These are phyloP conservation scores for Microchrysa polita DNA, from an alignment of 2,888 invertebrate genomes.

Conservation along the genomic window DNA sequence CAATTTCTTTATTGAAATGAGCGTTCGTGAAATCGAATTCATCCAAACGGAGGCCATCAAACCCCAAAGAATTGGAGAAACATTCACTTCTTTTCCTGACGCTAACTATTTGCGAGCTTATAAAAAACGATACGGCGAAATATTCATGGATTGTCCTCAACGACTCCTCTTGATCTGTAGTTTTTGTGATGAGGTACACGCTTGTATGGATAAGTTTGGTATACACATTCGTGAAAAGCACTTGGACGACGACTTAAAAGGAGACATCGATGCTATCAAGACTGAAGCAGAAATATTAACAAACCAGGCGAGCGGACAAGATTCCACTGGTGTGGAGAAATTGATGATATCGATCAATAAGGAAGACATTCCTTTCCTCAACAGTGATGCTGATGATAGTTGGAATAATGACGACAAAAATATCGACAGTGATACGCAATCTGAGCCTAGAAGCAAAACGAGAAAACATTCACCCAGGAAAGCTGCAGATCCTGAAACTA, in stretches of 20 bases:
- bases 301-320: too few species aligned
- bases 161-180: slow-evolving; percentile 18
- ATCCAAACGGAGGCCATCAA: too few species aligned
- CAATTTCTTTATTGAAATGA: too few species aligned
- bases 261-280: not conserved
- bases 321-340: too few species aligned
- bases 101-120: not conserved
- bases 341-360: not conserved
- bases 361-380: too few species aligned
- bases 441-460: not conserved
- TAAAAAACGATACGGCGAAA: slow-evolving; percentile 6
- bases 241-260: not conserved
- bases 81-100: too few species aligned
- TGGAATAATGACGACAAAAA: too few species aligned
- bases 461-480: too few species aligned
- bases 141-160: not conserved
- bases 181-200: slow-evolving; percentile 7
- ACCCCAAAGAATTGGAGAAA: too few species aligned
- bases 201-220: slow-evolving; percentile 10
- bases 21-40: too few species aligned
- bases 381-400: too few species aligned
- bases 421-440: not conserved
- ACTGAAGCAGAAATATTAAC: not conserved
- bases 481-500: too few species aligned
- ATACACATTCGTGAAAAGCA: slow-evolving; percentile 1